Evolutionary conservation across 2,797 vertebrate species (phyloP), one percentile per base, ranked within the genome.

Genomic region (Melanotaenia parkinsoni): DNA sequence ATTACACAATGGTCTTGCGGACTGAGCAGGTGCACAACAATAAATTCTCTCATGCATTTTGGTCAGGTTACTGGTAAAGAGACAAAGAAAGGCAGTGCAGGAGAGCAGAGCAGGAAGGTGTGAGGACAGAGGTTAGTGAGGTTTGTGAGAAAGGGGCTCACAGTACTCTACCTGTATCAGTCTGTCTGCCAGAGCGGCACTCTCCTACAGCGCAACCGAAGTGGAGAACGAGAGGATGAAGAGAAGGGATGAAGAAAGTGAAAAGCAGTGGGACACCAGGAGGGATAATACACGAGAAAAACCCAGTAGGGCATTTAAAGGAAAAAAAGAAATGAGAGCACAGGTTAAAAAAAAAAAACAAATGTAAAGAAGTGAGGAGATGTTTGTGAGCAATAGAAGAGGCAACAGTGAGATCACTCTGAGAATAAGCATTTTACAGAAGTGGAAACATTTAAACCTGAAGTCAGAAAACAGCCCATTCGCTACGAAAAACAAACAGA

Each of bases 141-240:
- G 65, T 65, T 72, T 85, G 81, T 62, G 60, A 78, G 76, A 81
- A 82, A 72, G 70, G 74, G 74, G 74, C 86, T 86, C 20, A 80
- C 75, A 83, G 72, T 95, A 96, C 95, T 86, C 90, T 98, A 98
- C 97, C 97, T 98, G 97, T 90, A 98, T 98, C 90, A 98, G 95
- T 91, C 97, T 97, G 95, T 98, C 97, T 95, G 97, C 97, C 93
- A 98, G 94, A 94, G 97, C 97, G 85, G 97, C 97, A 82, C 96
- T 98, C 94, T 98, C 97, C 97, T 98, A 95, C 88, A 94, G 91
- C 24, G 84, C 80, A 83, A 93, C 58, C 32, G 68, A 71, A 80
- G 88, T 84, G 84, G 85, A 89, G 91, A 88, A 57, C 72, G 87
- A 86, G 84, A 88, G 60, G 71, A 54, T 77, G 76, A 78, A 79